Conservation (phyloP, 2,797 vertebrate species). For the Mus minutoides region DNA sequence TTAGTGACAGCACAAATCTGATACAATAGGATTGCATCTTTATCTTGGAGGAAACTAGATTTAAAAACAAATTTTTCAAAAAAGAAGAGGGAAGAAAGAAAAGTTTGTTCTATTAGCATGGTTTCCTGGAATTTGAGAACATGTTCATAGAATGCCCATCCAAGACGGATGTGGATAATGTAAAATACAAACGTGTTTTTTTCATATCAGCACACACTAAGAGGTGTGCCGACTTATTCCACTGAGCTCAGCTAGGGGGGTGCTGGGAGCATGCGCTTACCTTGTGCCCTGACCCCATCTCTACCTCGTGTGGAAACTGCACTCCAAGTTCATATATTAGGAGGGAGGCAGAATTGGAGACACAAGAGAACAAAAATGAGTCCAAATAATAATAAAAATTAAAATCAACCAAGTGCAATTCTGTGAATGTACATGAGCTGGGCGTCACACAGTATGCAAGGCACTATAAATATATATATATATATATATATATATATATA, state of each 20-base stretch:
- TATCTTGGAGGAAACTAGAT: neutral
- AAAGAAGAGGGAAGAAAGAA: neutral
- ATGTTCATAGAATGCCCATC: neutral
- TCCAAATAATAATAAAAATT: neutral
- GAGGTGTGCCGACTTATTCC: neutral
- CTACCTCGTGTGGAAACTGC: rapidly evolving
- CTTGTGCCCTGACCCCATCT: neutral
- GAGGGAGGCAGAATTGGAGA: neutral
- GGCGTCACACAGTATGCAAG: neutral
- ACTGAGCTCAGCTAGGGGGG: neutral
- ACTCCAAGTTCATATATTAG: neutral
- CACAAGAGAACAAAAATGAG: neutral
- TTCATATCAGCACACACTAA: neutral
- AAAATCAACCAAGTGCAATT: neutral
- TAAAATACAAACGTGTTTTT: constrained; percentile 27
- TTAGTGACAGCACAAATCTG: neutral
- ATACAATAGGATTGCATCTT: neutral
- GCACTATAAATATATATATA: too few relatives aligned
- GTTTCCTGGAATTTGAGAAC: neutral
- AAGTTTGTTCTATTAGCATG: neutral
- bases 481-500: too few relatives aligned
- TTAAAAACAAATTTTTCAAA: neutral
- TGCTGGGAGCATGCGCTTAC: neutral
- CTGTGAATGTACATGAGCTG: neutral
- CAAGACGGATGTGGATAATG: neutral